Conservation (phyloP, 2,888 invertebrate genomes). For the Mythimna pallens region DNA sequence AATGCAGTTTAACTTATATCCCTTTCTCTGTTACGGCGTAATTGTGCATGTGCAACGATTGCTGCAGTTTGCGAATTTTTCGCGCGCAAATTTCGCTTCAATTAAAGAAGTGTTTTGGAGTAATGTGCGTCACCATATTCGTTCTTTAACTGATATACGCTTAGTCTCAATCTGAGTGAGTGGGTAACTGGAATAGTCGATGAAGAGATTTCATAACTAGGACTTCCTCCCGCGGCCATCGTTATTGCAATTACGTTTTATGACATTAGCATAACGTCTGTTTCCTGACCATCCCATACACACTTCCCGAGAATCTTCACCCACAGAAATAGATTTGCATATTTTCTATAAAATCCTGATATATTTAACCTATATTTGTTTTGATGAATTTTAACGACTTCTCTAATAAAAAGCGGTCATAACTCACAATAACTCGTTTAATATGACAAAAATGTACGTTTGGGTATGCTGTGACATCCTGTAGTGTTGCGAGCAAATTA, state of each 20-base stretch:
- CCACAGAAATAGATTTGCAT: conserved; percentile 30
- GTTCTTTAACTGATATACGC: not conserved
- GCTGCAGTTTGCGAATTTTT: too few species aligned
- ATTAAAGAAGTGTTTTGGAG: not conserved
- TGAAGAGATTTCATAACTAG: not conserved
- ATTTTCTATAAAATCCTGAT: conserved; percentile 45
- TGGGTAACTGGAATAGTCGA: not conserved
- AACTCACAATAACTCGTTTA: conserved; percentile 56
- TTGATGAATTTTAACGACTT: conserved; percentile 59
- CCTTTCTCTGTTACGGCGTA: too few species aligned
- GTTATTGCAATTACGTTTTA: not conserved
- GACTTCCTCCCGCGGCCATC: not conserved
- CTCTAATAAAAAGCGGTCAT: conserved; percentile 58
- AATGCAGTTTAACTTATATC: not conserved
- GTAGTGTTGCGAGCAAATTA: conserved; percentile 59
- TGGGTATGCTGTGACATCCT: conserved; percentile 53
- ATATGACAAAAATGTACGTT: conserved; percentile 59
- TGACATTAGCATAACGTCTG: not conserved
- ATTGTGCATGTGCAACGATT: too few species aligned
- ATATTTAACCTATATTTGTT: conserved; percentile 55
- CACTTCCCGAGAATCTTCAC: conserved; percentile 16
- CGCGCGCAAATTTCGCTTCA: too few species aligned
- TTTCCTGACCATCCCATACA: conserved; percentile 20
- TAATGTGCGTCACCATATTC: not conserved
- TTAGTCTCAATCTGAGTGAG: not conserved